Evolutionary conservation across 2,113 vertebrate genomes (phyloP).

Genomic region (Indri indri): DNA sequence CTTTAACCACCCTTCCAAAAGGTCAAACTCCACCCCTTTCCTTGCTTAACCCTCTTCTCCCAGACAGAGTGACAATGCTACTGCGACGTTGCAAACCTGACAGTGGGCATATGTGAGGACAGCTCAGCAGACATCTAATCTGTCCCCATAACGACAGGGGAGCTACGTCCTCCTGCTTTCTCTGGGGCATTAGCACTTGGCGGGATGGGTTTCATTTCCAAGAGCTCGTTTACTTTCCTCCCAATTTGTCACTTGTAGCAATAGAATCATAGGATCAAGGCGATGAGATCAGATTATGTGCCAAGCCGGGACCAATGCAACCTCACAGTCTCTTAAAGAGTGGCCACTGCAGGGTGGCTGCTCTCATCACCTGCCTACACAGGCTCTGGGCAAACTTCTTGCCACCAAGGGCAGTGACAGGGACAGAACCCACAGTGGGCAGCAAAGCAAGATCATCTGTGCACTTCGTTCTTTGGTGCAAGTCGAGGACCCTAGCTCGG

Average conservation of each 20-base stretch:
- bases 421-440: neutral
- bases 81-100: neutral
- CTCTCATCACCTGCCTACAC: neutral
- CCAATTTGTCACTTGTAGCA: neutral
- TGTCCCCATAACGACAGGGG: neutral
- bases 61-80: neutral
- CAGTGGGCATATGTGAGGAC: neutral
- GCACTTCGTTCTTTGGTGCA: neutral
- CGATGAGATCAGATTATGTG: neutral
- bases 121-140: neutral
- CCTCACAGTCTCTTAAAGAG: neutral
- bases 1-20: neutral
- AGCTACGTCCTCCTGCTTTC: neutral
- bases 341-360: neutral
- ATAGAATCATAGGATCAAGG: neutral
- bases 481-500: neutral
- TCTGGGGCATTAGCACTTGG: neutral
- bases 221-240: neutral
- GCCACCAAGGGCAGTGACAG: neutral
- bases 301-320: neutral
- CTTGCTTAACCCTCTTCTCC: neutral
- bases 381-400: neutral
- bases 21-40: neutral
- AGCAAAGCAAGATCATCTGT: neutral
- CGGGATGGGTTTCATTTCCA: neutral